Base-by-base conservation (phyloP, 2,888 invertebrate species). In the Stenolophus ochropezus region DNA sequence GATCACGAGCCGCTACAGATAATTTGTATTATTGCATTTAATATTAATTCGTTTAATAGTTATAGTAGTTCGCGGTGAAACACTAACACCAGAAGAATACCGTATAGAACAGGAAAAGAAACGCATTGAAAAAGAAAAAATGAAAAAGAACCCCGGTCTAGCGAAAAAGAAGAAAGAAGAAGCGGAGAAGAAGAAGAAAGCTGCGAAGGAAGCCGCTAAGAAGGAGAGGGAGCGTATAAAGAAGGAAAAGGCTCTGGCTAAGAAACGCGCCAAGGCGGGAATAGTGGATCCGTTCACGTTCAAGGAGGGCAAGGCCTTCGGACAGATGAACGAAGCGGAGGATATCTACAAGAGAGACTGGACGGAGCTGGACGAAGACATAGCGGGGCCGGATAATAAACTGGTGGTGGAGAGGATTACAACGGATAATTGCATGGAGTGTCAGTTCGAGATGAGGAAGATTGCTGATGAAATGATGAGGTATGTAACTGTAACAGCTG, bases 401-500 rank as follows among this genome's bases (percentile, higher is more conserved):
- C 58, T 49, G 2, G 21, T 81, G 11, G 89, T 91, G 85, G 91
- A 93, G 83, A 87, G 95, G 42, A 91, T 96, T 51, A 92, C 92
- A 6, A 93, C 93, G 84, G 91, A 93, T 83, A 92, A 93, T 83
- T 92, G 93, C 83, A 89, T 91, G 81, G 92, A 94, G 83, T 90
- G 94, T 76, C 93, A 95, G 80, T 85, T 92, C 25, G 91, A 95
- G 86, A 89, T 95, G 33, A 90, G 95, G n/a, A 89, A 91, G 47
- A 90, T 93, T 65, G 94, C 95, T 0, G 96, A 96, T 86, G 93
- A 93, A 84, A 85, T 92, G 84, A 93, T 94, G 93, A 90, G 90
- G 85, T 47, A 33, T n/a, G n/a, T n/a, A n/a, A n/a, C n/a, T n/a
- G n/a, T n/a, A n/a, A n/a, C n/a, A n/a, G n/a, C n/a, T n/a, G n/a